These are phyloP conservation scores for Esperia sulphurella DNA, from an alignment of 2,888 invertebrate species.

Conservation along the genomic window DNA sequence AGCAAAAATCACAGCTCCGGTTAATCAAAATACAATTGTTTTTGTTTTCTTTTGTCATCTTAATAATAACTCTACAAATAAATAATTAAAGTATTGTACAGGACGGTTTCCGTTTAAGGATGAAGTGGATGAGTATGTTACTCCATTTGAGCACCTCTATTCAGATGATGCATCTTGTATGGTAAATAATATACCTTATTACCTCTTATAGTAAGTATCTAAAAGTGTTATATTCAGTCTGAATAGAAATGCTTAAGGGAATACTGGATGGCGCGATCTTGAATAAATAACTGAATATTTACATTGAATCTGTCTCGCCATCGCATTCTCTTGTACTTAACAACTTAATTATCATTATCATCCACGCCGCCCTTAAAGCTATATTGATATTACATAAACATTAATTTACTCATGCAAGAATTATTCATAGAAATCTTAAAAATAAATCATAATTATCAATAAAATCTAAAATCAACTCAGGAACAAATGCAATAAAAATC, in stretches of 20 bases:
- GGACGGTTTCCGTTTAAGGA: slow-evolving; percentile 58
- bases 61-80: slow-evolving; percentile 69
- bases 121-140: slow-evolving; percentile 43
- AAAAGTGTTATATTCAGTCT: no score
- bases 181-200: not conserved
- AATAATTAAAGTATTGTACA: slow-evolving; percentile 75
- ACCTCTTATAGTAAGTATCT: not conserved
- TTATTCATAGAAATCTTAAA: slow-evolving; percentile 54
- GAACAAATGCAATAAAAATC: slow-evolving; percentile 79
- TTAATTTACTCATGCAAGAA: slow-evolving; percentile 67
- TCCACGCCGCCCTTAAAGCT: slow-evolving; percentile 56
- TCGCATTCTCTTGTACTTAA: not conserved
- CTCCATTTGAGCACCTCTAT: slow-evolving; percentile 1
- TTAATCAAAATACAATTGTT: slow-evolving; percentile 71
- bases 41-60: slow-evolving; percentile 66
- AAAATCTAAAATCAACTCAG: slow-evolving; percentile 77
- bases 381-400: slow-evolving; percentile 45
- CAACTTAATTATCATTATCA: slow-evolving; percentile 21
- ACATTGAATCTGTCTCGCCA: slow-evolving; percentile 23
- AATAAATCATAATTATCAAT: slow-evolving; percentile 55
- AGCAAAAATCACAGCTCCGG: slow-evolving; percentile 79
- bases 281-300: slow-evolving; percentile 33
- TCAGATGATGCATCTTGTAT: not conserved
- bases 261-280: not conserved
- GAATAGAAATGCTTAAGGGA: no score